Evolutionary conservation across 2,888 invertebrate genomes (phyloP).

Genomic region (Andrena flavipes): DNA sequence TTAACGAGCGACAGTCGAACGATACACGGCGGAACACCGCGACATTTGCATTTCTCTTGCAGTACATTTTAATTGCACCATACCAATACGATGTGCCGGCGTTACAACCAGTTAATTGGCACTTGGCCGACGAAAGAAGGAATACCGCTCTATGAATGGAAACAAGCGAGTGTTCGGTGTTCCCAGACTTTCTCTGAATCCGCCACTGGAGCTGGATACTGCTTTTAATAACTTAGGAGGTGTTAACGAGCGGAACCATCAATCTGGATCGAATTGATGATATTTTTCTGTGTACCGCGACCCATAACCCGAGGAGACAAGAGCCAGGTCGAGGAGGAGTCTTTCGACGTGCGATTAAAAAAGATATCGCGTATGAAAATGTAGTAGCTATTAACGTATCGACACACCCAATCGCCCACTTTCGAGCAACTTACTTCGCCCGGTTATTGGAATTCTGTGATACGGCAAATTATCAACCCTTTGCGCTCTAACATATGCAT

Average conservation of each 20-base stretch:
- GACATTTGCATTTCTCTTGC: constrained; percentile 16
- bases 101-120: constrained; percentile 31
- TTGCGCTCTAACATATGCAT: too few species aligned
- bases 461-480: too few species aligned
- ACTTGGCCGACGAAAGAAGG: constrained; percentile 12
- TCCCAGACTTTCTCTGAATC: constrained; percentile 45
- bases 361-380: too few species aligned
- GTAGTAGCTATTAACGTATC: too few species aligned
- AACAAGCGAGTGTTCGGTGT: constrained; percentile 29
- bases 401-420: too few species aligned
- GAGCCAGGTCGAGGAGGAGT: too few species aligned
- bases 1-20: constrained; percentile 1
- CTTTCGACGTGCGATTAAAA: too few species aligned
- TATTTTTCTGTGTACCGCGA: neutral
- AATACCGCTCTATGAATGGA: constrained; percentile 22
- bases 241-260: constrained; percentile 10
- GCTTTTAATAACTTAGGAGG: neutral
- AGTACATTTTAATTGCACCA: constrained; percentile 24
- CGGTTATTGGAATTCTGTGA: too few species aligned
- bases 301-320: neutral
- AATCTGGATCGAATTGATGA: neutral
- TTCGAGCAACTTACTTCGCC: too few species aligned
- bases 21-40: neutral
- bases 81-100: constrained; percentile 1
- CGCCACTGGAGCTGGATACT: neutral